Conservation (phyloP, 2,888 invertebrate species). For the Cerastoderma edule region DNA sequence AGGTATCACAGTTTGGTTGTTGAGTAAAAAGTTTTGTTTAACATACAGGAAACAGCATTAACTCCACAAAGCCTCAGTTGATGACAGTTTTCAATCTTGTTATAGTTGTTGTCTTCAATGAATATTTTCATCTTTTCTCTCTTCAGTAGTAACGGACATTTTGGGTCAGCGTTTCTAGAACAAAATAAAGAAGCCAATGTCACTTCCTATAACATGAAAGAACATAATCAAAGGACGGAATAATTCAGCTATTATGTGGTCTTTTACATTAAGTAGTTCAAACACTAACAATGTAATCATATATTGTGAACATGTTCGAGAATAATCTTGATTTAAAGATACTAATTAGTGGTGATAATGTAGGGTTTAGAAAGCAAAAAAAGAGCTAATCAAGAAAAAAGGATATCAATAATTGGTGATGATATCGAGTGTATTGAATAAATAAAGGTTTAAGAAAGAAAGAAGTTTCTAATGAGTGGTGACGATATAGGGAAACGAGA, state of each 20-base stretch:
- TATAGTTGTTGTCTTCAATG: slow-evolving; percentile 34
- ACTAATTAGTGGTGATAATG: too few relatives aligned
- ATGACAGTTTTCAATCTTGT: slow-evolving; percentile 38
- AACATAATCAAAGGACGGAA: neutral
- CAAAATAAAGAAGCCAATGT: neutral
- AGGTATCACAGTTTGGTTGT: neutral
- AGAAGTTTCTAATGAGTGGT: too few relatives aligned
- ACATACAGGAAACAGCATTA: slow-evolving; percentile 13
- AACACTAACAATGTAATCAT: neutral
- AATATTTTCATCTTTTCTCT: slow-evolving; percentile 38
- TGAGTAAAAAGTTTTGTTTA: slow-evolving; percentile 2
- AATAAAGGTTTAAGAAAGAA: too few relatives aligned
- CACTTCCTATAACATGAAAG: neutral
- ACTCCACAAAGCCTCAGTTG: slow-evolving; percentile 51
- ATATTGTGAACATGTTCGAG: neutral
- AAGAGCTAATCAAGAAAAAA: too few relatives aligned
- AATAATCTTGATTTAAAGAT: too few relatives aligned
- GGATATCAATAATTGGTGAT: too few relatives aligned
- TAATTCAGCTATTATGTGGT: neutral
- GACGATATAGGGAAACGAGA: too few relatives aligned
- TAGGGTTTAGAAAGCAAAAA: too few relatives aligned
- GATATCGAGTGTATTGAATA: too few relatives aligned
- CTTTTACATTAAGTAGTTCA: neutral
- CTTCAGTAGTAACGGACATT: slow-evolving; percentile 36
- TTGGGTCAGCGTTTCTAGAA: slow-evolving; percentile 49